phyloP scores from a whole-genome alignment of 2,888 invertebrate species.

The Mechanitis messenoides region DNA sequence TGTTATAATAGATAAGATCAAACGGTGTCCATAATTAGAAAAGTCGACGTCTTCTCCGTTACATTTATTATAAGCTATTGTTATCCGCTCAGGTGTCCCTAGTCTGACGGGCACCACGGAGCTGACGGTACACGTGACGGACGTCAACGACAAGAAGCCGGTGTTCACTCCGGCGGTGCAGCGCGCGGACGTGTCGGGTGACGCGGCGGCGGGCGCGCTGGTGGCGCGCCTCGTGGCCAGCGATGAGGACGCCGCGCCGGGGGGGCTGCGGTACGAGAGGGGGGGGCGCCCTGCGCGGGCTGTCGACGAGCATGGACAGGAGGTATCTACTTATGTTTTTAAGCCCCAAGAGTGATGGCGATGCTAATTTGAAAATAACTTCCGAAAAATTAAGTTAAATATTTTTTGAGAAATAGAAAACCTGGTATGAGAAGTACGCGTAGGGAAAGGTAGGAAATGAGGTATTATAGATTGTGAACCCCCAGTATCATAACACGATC shows the following conservation, averaged over 20 bases:
- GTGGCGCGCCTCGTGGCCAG: constrained; percentile 84
- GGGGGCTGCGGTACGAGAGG: neutral
- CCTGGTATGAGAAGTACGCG: too few relatives aligned
- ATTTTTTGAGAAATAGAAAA: too few relatives aligned
- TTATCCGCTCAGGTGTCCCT: constrained; percentile 78
- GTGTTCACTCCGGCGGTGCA: constrained; percentile 87
- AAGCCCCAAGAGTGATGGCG: too few relatives aligned
- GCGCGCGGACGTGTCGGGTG: constrained; percentile 87
- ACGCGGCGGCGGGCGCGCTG: constrained; percentile 82
- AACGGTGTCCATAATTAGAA: too few relatives aligned
- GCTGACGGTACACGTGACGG: constrained; percentile 85
- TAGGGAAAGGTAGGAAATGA: too few relatives aligned
- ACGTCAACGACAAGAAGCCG: constrained; percentile 92
- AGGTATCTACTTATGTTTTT: constrained; percentile 55
- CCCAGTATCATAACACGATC: neutral
- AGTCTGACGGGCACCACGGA: constrained; percentile 88
- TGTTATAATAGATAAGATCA: too few relatives aligned
- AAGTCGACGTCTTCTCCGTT: too few relatives aligned
- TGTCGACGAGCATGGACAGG: constrained; percentile 88
- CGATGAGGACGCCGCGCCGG: constrained; percentile 79
- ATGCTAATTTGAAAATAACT: too few relatives aligned
- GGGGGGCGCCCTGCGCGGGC: constrained; percentile 65
- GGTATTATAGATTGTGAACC: too few relatives aligned
- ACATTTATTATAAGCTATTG: too few relatives aligned
- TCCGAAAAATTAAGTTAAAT: too few relatives aligned